Evolutionary conservation across 2,888 invertebrate genomes (phyloP), one percentile per base, ranked within the genome.

Genomic region (Neoascia interrupta): DNA sequence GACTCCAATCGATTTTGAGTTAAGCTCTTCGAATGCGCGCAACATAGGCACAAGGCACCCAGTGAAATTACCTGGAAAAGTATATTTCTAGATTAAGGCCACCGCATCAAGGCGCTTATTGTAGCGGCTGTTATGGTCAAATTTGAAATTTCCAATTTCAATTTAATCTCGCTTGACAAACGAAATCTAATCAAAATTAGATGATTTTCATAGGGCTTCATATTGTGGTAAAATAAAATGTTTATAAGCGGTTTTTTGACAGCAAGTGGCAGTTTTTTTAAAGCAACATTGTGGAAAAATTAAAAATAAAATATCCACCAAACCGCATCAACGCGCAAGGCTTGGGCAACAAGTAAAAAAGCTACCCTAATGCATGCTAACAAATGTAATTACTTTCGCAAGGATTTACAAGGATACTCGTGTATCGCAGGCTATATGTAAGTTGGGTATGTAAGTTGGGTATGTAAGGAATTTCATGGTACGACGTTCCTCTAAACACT

Each of bases 321-420:
- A 56, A 39, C 47, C 37, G 23, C 68, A 51, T n/a, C n/a, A n/a
- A n/a, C n/a, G n/a, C n/a, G n/a, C n/a, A n/a, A n/a, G n/a, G n/a
- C n/a, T n/a, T n/a, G n/a, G n/a, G n/a, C n/a, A n/a, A n/a, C n/a
- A n/a, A n/a, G n/a, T n/a, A 23, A 13, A 16, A 23, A 16, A 51
- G 51, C 34, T 69, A n/a, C 39, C 56, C 49, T 68, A 68, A 51
- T 15, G 45, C 28, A 53, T 39, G 43, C 51, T n/a, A n/a, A n/a
- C n/a, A 43, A 68, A 66, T 73, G 72, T 73, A 73, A 79, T 79
- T 73, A 79, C 54, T 73, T 73, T 73, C 54, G 13, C 45, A 41
- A 61, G 45, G 39, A 79, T 79, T 73, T 79, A 79, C n/a, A n/a
- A n/a, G n/a, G n/a, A n/a, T n/a, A n/a, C n/a, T n/a, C n/a, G n/a